These are phyloP conservation scores for Rhynchonema sp. DNA, from an alignment of 2,888 invertebrate genomes.

Conservation along the genomic window DNA sequence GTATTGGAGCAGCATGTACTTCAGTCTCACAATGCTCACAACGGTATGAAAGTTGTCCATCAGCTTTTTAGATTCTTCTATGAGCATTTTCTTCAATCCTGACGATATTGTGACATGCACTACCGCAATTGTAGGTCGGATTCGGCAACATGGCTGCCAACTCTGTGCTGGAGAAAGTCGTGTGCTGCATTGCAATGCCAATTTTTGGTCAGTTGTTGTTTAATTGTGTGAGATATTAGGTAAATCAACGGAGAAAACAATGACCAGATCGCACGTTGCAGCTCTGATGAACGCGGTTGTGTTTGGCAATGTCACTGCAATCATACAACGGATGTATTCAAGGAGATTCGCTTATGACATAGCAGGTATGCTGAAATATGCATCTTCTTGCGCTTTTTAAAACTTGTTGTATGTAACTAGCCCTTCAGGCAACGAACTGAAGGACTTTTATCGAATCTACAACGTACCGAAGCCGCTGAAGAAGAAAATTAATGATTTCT, in stretches of 20 bases:
- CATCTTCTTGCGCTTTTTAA: conserved; percentile 53
- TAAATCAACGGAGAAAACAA: too few species aligned
- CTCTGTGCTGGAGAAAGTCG: conserved; percentile 2
- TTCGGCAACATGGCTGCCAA: conserved; percentile 80
- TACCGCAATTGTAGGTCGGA: not conserved
- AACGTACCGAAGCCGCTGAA: conserved; percentile 86
- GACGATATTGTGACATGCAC: too few species aligned
- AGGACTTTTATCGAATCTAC: conserved; percentile 58
- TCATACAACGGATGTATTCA: conserved; percentile 89
- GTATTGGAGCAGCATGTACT: conserved; percentile 87
- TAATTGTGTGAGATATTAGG: too few species aligned
- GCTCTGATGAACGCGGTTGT: conserved; percentile 94
- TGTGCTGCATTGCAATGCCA: conserved; percentile 3
- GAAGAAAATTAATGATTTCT: conserved; percentile 87
- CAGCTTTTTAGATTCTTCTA: too few species aligned
- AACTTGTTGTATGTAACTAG: not conserved
- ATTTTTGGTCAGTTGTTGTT: conserved; percentile 7
- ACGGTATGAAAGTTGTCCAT: conserved; percentile 53
- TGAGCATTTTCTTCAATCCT: too few species aligned
- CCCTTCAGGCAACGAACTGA: not conserved
- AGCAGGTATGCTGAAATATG: conserved; percentile 84
- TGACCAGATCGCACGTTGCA: too few species aligned
- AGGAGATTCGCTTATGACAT: conserved; percentile 76
- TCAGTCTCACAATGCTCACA: conserved; percentile 84
- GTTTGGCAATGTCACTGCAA: conserved; percentile 89